Evolutionary conservation across 1,140 invertebrate genomes (phyloP).

Genomic region (Habropoda laboriosa): DNA sequence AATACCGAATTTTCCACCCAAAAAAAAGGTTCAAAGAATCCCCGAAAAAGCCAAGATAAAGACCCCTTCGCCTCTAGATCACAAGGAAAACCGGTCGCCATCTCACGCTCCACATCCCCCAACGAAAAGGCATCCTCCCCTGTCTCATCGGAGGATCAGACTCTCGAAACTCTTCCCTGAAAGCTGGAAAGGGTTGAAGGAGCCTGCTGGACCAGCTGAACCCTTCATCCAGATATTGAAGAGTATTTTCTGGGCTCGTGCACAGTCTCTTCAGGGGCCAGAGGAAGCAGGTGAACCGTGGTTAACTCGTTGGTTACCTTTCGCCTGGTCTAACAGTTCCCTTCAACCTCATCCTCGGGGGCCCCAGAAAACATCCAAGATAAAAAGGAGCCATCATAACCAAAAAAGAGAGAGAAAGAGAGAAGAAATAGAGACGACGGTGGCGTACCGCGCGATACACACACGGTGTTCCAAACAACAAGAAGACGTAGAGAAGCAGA

Average conservation of each 20-base stretch:
- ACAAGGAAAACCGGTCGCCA: neutral
- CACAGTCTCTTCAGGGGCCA: constrained; percentile 72
- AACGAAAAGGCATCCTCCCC: neutral
- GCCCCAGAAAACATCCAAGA: neutral
- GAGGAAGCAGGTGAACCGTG: constrained; percentile 74
- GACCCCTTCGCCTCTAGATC: neutral
- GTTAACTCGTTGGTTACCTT: constrained; percentile 64
- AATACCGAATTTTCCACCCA: too few species aligned
- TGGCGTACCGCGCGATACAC: constrained; percentile 24
- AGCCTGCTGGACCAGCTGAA: constrained; percentile 44
- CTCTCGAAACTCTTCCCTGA: constrained; percentile 37
- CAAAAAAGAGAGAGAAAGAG: neutral
- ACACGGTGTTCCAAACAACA: neutral
- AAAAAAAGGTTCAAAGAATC: too few species aligned
- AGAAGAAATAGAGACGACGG: neutral
- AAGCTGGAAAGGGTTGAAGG: constrained; percentile 65
- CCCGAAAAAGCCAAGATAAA: neutral
- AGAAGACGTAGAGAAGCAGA: constrained; percentile 47
- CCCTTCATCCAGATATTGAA: constrained; percentile 24
- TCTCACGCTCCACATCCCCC: constrained; percentile 19
- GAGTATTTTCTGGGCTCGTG: constrained; percentile 80
- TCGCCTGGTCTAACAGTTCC: constrained; percentile 26
- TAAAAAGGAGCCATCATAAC: too few species aligned
- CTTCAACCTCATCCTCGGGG: constrained; percentile 33
- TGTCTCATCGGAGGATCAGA: too few species aligned